Evolutionary conservation across 2,797 vertebrate genomes (phyloP), one percentile per base, ranked within the genome.

Genomic region (Rachycentron canadum): DNA sequence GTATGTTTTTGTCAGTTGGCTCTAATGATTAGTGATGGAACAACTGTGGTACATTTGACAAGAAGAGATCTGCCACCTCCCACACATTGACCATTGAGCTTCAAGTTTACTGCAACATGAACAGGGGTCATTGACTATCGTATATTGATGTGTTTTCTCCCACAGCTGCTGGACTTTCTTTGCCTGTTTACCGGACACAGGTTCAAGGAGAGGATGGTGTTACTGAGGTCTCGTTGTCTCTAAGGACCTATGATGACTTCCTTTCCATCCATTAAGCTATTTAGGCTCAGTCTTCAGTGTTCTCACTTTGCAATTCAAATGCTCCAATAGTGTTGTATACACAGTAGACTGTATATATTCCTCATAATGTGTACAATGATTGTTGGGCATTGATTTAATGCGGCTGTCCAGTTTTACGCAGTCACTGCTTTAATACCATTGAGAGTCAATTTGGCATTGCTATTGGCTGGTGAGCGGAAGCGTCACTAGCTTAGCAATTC

Each of bases 71-170:
- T 53, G 50, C 43, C 40, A 2, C 13, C 38, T 56, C 36, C 43
- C 8, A 21, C 17, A 59, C 23, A n/a, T 28, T 58, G 61, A 67
- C 13, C 47, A 58, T 26, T 56, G 40, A 76, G 47, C 28, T n/a
- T 40, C 23, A 53, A 69, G 65, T 49, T 73, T 78, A 63, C 49
- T 71, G 70, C 16, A 67, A 73, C 47, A 23, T 25, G 47, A 43
- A 21, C 23, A 5, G 56, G 21, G 19, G 61, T 58, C 41, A 59
- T 57, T 32, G 43, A 79, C 25, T 26, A 7, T 38, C 69, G 28
- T n/a, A 14, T 38, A 60, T 69, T 67, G 53, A 73, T 62, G 61
- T 58, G 64, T 77, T 86, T 76, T 77, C 49, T 78, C 73, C 62
- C 50, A 14, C 71, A 85, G 73, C 32, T 36, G 4, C 64, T 55